Base-by-base conservation (phyloP, 2,113 vertebrate genomes). In the Psilopsiagon aurifrons region DNA sequence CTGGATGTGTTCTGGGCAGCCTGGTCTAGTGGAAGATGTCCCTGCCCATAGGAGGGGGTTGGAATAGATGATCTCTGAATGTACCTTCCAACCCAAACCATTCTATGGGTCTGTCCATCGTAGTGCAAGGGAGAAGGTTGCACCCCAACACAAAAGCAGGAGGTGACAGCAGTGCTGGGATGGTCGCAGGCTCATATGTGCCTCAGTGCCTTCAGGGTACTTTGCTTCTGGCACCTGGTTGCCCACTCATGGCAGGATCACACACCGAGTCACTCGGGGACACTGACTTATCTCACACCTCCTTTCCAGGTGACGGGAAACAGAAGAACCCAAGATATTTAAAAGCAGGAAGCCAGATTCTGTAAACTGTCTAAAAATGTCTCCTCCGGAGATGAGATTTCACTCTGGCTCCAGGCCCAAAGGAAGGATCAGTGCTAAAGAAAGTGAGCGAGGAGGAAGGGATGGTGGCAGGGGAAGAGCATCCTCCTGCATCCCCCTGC, bases 301-400 rank as follows among this genome's bases (percentile, higher is more conserved):
- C 11, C 88, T 77, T n/a, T 9, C n/a, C 93, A 96, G 95, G 96
- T 94, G 94, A 83, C 0, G 39, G 91, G 59, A 87, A 96, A 91
- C 89, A 71, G 95, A 94, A 83, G 92, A 18, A 25, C 43, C 62
- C 33, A 17, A 73, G 87, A 82, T 35, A 39, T 92, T 84, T 60
- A n/a, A 52, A 67, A 91, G 94, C 90, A 94, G 96, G 95, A 96
- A 96, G 94, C 43, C 39, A 60, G 86, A 76, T 82, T 76, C 81
- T 94, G 93, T 95, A 96, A 97, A 95, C 95, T 73, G 55, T 82
- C 86, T 91, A 23, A 54, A 86, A 90, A 83, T 6, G 75, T 57
- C 20, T 83, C 92, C 93, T 95, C 80, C 92, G 91, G 95, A 95
- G 94, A 91, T 62, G 66, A 84, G 86, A n/a, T 67, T 83, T 52